A percentile compares a stretch with the other conserved stretches of the same genome.
Evolutionary conservation across 2,113 vertebrate genomes (phyloP).

Genomic region (Dunckerocampus dactyliophorus): DNA sequence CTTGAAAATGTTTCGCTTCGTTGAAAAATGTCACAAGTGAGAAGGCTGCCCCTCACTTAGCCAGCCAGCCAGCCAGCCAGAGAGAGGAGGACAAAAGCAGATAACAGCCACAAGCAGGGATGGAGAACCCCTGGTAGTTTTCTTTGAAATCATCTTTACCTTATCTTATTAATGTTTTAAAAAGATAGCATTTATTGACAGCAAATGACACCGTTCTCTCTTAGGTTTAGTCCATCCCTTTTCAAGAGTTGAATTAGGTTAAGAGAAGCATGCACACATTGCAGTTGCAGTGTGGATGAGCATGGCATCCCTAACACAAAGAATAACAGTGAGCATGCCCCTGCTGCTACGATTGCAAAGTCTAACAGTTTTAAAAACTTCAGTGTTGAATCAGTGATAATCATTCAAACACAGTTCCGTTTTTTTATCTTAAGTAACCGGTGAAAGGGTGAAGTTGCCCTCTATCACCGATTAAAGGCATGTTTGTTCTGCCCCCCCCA

Average conservation of each 20-base stretch:
- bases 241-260: neutral
- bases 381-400: neutral
- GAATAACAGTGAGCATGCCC: neutral
- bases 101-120: neutral
- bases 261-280: neutral
- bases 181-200: neutral
- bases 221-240: neutral
- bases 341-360: constrained; percentile 4
- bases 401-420: constrained; percentile 4
- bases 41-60: neutral
- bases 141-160: neutral
- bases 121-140: neutral
- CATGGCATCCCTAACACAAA: constrained; percentile 14
- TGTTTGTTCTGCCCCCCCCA: constrained; percentile 23
- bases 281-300: constrained; percentile 6
- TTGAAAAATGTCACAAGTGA: neutral
- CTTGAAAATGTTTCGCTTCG: neutral
- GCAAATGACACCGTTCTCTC: neutral
- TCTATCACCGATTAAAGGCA: constrained; percentile 34
- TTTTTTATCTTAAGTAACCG: constrained; percentile 13
- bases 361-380: neutral
- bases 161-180: neutral
- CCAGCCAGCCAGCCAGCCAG: too few species aligned
- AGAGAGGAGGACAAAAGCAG: neutral
- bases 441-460: constrained; percentile 59